Percentiles rank a stretch among this genome's conserved stretches.
Conservation (phyloP, 2,888 invertebrate genomes). For the Trypoxylon attenuatum region DNA sequence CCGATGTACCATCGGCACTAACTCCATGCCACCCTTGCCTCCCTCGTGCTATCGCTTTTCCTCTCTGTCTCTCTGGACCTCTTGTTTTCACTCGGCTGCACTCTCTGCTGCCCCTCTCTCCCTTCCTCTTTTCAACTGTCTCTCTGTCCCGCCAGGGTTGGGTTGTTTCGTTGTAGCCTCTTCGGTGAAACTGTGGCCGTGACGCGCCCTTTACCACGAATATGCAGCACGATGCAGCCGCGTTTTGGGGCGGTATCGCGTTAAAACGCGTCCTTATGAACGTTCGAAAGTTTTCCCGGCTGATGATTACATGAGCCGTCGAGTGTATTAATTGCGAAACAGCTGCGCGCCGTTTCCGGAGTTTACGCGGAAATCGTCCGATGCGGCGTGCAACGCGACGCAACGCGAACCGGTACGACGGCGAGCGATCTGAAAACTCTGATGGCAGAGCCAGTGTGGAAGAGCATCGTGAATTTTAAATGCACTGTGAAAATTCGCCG, state of each 20-base stretch:
- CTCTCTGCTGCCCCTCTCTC: slow-evolving; percentile 7
- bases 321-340: slow-evolving; percentile 36
- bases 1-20: slow-evolving; percentile 14
- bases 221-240: slow-evolving; percentile 27
- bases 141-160: not conserved
- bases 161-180: slow-evolving; percentile 23
- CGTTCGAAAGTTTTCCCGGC: slow-evolving; percentile 34
- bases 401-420: not conserved
- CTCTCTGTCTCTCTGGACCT: no score
- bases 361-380: not conserved
- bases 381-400: slow-evolving; percentile 16
- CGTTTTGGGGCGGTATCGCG: slow-evolving; percentile 20
- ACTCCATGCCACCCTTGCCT: no score
- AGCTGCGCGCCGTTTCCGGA: slow-evolving; percentile 14
- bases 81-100: no score
- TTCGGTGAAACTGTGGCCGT: slow-evolving; percentile 2
- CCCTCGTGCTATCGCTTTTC: no score
- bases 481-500: slow-evolving; percentile 1
- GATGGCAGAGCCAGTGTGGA: not conserved
- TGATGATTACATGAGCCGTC: slow-evolving; percentile 37
- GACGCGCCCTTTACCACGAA: slow-evolving; percentile 10
- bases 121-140: not conserved
- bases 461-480: not conserved
- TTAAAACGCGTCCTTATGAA: slow-evolving; percentile 37
- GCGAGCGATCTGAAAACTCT: not conserved